These are phyloP conservation scores for Noctuana brunneofusca DNA, from an alignment of 2,888 invertebrate genomes.

Conservation along the genomic window DNA sequence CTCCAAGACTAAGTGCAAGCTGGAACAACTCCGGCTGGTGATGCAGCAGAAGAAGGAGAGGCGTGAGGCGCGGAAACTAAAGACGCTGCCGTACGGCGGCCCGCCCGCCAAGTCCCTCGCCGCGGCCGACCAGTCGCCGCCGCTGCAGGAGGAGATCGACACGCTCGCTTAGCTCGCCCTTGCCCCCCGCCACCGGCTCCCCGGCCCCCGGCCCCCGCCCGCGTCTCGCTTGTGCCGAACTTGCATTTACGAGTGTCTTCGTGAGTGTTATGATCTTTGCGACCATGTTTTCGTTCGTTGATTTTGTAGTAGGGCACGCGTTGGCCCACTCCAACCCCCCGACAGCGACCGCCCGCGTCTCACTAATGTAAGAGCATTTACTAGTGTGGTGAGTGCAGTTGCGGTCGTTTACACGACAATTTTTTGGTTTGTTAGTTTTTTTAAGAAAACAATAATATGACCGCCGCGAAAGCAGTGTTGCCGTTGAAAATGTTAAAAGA, in stretches of 20 bases:
- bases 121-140: slow-evolving; percentile 90
- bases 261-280: background rate
- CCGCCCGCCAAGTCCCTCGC: slow-evolving; percentile 89
- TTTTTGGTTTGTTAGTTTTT: too few species aligned
- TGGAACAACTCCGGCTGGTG: slow-evolving; percentile 92
- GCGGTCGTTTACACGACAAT: background rate
- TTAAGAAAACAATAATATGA: background rate
- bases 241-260: slow-evolving; percentile 4
- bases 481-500: background rate
- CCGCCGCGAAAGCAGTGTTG: background rate
- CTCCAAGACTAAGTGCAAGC: slow-evolving; percentile 91
- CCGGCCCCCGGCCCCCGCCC: too few species aligned
- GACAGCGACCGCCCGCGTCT: background rate
- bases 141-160: slow-evolving; percentile 89
- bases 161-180: slow-evolving; percentile 59
- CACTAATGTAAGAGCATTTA: background rate
- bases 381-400: background rate
- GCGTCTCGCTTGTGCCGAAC: background rate
- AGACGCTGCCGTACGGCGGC: slow-evolving; percentile 84
- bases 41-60: slow-evolving; percentile 95
- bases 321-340: background rate
- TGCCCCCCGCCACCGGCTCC: background rate
- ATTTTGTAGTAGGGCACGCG: background rate
- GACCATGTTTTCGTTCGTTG: background rate
- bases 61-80: slow-evolving; percentile 89